A percentile compares a stretch with the other conserved stretches of the same genome.
phyloP scores from a whole-genome alignment of 2,888 invertebrate species.

The Gortyna flavago region DNA sequence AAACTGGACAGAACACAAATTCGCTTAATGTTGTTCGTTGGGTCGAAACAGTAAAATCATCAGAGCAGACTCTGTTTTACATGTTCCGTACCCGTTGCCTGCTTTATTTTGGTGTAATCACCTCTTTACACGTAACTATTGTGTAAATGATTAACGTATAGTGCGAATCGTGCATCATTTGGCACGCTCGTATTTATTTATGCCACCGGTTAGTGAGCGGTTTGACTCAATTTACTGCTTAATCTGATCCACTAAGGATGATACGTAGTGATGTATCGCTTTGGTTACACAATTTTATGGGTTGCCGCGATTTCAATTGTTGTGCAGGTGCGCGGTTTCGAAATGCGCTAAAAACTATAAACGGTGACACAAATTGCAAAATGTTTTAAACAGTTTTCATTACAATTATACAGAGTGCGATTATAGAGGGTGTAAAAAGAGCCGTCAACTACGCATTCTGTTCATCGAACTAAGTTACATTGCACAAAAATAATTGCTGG shows the following conservation, averaged over 20 bases:
- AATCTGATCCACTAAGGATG: slow-evolving; percentile 84
- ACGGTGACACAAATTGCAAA: not conserved
- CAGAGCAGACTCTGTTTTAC: not conserved
- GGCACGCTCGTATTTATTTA: slow-evolving; percentile 84
- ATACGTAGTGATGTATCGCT: slow-evolving; percentile 58
- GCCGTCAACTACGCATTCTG: too few relatives aligned
- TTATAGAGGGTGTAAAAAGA: not conserved
- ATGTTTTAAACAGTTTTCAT: not conserved
- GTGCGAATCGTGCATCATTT: slow-evolving; percentile 84
- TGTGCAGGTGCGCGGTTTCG: slow-evolving; percentile 34
- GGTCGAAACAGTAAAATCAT: not conserved
- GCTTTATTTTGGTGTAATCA: slow-evolving; percentile 38
- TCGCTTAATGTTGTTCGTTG: not conserved
- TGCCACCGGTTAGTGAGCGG: slow-evolving; percentile 81
- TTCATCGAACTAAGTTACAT: too few relatives aligned
- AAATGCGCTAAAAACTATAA: slow-evolving; percentile 26
- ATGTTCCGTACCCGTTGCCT: not conserved
- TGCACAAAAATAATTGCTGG: too few relatives aligned
- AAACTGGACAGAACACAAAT: not conserved
- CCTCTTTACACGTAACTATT: slow-evolving; percentile 68
- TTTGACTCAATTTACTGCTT: slow-evolving; percentile 81
- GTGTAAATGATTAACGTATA: slow-evolving; percentile 78
- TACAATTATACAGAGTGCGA: too few relatives aligned
- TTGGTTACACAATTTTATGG: slow-evolving; percentile 59
- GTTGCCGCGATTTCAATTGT: slow-evolving; percentile 41